Evolutionary conservation across 1,140 invertebrate species (phyloP).

Genomic region (Pseudomyrmex pallidus): DNA sequence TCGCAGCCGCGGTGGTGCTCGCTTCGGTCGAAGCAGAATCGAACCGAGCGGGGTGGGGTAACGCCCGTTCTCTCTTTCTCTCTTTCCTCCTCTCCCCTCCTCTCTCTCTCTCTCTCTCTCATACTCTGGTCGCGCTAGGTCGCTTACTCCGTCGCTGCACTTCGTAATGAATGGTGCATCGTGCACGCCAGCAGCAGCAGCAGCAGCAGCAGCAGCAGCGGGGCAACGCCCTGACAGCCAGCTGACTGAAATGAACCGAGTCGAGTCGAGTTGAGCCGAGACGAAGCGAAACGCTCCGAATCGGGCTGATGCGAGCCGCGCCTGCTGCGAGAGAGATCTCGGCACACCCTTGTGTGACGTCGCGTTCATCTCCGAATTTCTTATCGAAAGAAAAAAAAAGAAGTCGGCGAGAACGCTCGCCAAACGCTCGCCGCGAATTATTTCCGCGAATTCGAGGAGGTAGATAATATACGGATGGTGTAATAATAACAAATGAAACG

Average conservation of each 20-base stretch:
- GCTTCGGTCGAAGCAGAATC: constrained; percentile 62
- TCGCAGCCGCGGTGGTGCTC: constrained; percentile 44
- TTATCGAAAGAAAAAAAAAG: neutral
- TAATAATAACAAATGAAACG: neutral
- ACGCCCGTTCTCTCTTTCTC: constrained; percentile 39
- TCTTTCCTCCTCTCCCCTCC: neutral
- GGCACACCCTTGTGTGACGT: constrained; percentile 22
- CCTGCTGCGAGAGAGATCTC: neutral
- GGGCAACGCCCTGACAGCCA: constrained; percentile 81
- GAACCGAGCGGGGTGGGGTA: constrained; percentile 17
- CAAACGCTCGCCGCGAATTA: too few species aligned
- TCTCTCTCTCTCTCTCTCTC: constrained; percentile 11
- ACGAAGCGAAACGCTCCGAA: constrained; percentile 37
- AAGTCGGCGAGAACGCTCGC: neutral
- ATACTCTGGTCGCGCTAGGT: constrained; percentile 73
- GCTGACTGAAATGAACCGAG: constrained; percentile 80
- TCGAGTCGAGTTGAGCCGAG: constrained; percentile 61
- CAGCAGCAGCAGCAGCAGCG: constrained; percentile 1
- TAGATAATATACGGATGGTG: too few species aligned
- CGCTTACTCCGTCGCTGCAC: constrained; percentile 69
- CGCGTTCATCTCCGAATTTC: constrained; percentile 46
- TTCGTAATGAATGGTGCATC: constrained; percentile 79
- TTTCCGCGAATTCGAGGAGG: too few species aligned
- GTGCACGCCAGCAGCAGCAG: constrained; percentile 58
- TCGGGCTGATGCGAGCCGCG: constrained; percentile 1